These are phyloP conservation scores for Potamilus streckersoni DNA, from an alignment of 1,140 invertebrate species.

Conservation along the genomic window DNA sequence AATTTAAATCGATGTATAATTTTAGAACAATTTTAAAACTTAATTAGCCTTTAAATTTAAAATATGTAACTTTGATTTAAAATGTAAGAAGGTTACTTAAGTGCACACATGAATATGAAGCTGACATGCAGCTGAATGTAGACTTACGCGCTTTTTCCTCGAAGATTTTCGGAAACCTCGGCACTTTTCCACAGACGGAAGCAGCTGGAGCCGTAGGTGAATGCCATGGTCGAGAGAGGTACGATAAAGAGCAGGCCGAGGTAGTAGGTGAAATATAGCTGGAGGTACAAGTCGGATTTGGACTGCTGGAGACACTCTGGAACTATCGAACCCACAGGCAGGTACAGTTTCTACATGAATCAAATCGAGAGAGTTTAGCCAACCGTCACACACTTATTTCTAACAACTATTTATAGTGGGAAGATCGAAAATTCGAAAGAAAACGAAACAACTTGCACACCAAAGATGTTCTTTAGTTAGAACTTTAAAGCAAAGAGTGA, in stretches of 20 bases:
- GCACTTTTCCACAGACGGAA: slow-evolving; percentile 27
- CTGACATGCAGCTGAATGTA: not conserved
- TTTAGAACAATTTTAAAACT: too few relatives aligned
- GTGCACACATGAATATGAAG: too few relatives aligned
- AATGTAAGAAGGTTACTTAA: too few relatives aligned
- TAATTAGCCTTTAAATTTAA: too few relatives aligned
- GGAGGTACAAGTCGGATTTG: not conserved
- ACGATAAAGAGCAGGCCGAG: slow-evolving; percentile 26
- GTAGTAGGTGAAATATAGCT: slow-evolving; percentile 27
- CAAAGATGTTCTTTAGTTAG: not conserved
- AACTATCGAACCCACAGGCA: not conserved
- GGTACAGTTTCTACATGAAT: slow-evolving; percentile 24
- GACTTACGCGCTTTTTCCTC: not conserved
- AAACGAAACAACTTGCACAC: not conserved
- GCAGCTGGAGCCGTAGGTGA: slow-evolving; percentile 26
- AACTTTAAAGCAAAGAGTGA: too few relatives aligned
- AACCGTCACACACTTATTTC: not conserved
- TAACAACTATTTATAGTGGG: too few relatives aligned
- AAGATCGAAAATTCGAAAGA: not conserved
- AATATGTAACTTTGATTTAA: too few relatives aligned
- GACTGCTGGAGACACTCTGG: slow-evolving; percentile 12
- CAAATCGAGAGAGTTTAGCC: too few relatives aligned
- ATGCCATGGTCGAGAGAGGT: slow-evolving; percentile 20
- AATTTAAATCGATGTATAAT: too few relatives aligned
- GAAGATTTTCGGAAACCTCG: slow-evolving; percentile 5